phyloP scores from a whole-genome alignment of 2,797 vertebrate species.

The Valencia hispanica region DNA sequence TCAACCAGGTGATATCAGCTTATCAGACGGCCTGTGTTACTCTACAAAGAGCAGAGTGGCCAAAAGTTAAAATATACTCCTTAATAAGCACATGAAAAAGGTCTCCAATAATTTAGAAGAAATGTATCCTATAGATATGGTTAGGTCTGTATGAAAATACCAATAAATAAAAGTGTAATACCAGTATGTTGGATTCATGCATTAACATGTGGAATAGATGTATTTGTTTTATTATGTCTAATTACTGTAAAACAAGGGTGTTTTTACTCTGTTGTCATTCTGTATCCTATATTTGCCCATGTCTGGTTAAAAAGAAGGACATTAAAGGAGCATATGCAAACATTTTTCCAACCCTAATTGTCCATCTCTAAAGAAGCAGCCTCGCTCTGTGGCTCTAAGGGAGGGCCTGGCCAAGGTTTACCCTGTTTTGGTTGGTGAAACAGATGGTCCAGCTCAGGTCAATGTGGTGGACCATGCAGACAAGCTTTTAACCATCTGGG shows the following conservation, averaged over 20 bases:
- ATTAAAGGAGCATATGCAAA: conserved; percentile 33
- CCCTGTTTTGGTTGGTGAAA: conserved; percentile 50
- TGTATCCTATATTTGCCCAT: neutral
- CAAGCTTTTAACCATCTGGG: conserved; percentile 68
- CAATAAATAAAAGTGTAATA: neutral
- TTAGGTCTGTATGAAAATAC: neutral
- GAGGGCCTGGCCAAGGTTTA: conserved; percentile 31
- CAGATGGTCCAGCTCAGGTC: conserved; percentile 65
- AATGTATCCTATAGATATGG: neutral
- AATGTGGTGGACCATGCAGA: conserved; percentile 27
- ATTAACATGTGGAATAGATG: neutral
- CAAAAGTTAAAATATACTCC: neutral
- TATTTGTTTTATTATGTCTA: neutral
- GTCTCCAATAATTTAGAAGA: neutral
- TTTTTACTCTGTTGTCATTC: neutral
- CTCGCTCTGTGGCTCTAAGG: conserved; percentile 23
- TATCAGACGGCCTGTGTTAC: neutral
- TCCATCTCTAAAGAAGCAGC: conserved; percentile 18
- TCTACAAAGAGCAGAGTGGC: neutral
- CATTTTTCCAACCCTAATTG: conserved; percentile 35
- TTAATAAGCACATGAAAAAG: neutral
- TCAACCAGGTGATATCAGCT: neutral
- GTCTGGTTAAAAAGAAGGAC: conserved; percentile 15
- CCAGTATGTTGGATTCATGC: neutral
- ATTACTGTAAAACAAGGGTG: neutral